Evolutionary conservation across 1,140 invertebrate species (phyloP).

Genomic region (Nephotettix cincticeps): DNA sequence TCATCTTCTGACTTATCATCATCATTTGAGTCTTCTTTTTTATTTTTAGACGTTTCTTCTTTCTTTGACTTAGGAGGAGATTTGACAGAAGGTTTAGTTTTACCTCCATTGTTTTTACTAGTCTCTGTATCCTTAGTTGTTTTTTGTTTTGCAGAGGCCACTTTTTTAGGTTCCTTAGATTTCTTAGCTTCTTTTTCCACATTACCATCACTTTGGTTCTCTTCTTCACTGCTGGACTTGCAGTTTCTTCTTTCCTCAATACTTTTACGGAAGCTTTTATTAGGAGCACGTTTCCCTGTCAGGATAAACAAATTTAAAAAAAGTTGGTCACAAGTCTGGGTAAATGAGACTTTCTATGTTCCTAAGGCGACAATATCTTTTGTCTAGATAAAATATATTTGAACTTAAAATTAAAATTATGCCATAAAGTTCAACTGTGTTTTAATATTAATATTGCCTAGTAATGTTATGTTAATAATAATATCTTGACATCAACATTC

Average conservation of each 20-base stretch:
- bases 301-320: not conserved
- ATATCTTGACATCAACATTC: too few species aligned
- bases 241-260: constrained; percentile 53
- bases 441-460: too few species aligned
- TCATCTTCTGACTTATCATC: not conserved
- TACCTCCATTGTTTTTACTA: too few species aligned
- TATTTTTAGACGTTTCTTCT: not conserved
- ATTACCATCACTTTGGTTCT: constrained; percentile 31
- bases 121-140: not conserved
- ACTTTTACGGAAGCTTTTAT: constrained; percentile 54
- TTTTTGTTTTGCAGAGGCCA: not conserved
- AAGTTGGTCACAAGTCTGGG: not conserved
- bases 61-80: not conserved
- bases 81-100: not conserved
- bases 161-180: constrained; percentile 15
- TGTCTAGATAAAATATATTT: too few species aligned
- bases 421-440: too few species aligned
- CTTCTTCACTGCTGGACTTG: constrained; percentile 41
- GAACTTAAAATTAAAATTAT: too few species aligned
- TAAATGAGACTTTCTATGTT: too few species aligned
- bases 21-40: not conserved
- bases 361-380: too few species aligned
- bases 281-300: constrained; percentile 49
- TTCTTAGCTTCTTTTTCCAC: constrained; percentile 36
- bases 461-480: too few species aligned